Conservation (phyloP, 2,888 invertebrate genomes). For the Ophion obscuratus region DNA sequence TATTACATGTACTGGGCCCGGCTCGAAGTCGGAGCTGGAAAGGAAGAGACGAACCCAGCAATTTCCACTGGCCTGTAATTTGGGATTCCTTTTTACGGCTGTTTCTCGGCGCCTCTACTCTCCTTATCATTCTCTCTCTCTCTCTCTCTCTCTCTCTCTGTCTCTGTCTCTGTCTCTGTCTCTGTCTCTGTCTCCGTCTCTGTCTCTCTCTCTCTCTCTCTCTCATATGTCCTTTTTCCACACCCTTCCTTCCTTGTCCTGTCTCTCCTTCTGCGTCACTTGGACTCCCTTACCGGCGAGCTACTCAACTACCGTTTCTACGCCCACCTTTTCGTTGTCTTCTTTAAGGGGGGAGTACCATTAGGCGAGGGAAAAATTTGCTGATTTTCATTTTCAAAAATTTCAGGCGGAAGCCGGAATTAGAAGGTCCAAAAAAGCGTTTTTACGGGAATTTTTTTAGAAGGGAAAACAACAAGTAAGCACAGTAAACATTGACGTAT, state of each 20-base stretch:
- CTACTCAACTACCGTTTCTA: constrained; percentile 64
- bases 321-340: constrained; percentile 71
- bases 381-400: background rate
- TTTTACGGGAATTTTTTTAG: no score
- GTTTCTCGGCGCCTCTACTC: constrained; percentile 66
- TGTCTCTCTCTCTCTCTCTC: constrained; percentile 36
- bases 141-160: constrained; percentile 27
- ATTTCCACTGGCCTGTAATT: constrained; percentile 72
- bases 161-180: constrained; percentile 1
- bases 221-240: constrained; percentile 16
- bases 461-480: no score
- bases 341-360: background rate
- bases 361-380: background rate
- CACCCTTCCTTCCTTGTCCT: constrained; percentile 1
- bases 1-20: constrained; percentile 27
- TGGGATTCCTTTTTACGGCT: constrained; percentile 70
- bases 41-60: constrained; percentile 69
- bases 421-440: no score
- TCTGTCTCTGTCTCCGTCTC: constrained; percentile 9
- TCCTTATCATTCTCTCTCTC: constrained; percentile 35
- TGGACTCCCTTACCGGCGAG: constrained; percentile 50
- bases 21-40: constrained; percentile 53
- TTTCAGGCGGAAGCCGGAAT: no score
- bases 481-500: no score
- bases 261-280: constrained; percentile 49